A percentile compares a stretch with the other conserved stretches of the same genome.
Conservation (phyloP, 2,888 invertebrate species). For the Trissolcus brochymenae region DNA sequence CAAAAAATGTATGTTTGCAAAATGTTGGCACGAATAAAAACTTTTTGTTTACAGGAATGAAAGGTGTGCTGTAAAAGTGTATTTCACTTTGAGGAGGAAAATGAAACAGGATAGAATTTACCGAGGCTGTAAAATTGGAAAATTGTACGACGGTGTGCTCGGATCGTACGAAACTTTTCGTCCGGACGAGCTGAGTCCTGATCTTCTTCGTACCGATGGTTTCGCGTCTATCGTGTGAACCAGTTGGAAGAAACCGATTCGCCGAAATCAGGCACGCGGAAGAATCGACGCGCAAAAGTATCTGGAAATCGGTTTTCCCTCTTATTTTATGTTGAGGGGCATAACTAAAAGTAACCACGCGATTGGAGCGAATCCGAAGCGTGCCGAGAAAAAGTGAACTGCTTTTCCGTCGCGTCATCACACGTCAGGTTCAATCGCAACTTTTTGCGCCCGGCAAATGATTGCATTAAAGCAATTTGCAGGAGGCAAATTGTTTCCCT, state of each 20-base stretch:
- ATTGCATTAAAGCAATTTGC: conserved; percentile 1
- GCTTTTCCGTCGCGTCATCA: conserved; percentile 47
- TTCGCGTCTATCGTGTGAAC: conserved; percentile 47
- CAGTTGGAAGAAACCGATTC: conserved; percentile 59
- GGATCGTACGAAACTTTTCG: no score
- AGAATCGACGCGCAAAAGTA: conserved; percentile 67
- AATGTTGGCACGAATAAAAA: no score
- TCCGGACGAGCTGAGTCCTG: conserved; percentile 10
- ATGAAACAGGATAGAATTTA: no score
- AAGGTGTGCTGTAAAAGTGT: no score
- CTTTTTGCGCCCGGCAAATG: conserved; percentile 29
- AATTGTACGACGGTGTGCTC: no score
- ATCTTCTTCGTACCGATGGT: conserved; percentile 11
- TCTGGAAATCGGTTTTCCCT: conserved; percentile 77
- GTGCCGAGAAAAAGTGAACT: conserved; percentile 52
- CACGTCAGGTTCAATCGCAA: conserved; percentile 36
- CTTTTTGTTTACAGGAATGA: no score
- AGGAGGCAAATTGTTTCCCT: conserved; percentile 13
- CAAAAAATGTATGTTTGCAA: no score
- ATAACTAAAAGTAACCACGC: conserved; percentile 45
- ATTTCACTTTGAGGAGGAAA: no score
- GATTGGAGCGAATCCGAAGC: conserved; percentile 32
- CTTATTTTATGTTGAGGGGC: conserved; percentile 47
- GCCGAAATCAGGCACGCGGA: conserved; percentile 58
- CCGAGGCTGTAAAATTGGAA: no score